These are phyloP conservation scores for Pinna nobilis DNA, from an alignment of 1,140 invertebrate species.

Conservation along the genomic window DNA sequence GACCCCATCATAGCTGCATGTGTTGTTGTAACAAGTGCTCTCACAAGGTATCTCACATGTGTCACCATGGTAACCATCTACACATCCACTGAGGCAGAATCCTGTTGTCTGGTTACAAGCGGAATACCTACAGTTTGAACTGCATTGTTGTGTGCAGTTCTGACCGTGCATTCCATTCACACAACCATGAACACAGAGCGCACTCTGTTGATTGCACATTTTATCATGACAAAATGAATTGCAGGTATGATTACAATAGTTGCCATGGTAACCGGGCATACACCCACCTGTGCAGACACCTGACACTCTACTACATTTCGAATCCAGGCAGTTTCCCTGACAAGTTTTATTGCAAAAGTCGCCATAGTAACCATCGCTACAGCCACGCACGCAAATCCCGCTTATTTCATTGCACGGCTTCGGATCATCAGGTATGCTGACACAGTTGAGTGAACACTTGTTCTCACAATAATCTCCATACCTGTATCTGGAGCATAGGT, in stretches of 20 bases:
- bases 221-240: not conserved
- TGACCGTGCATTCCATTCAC: conserved; percentile 1
- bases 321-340: not conserved
- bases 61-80: conserved; percentile 25
- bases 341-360: conserved; percentile 25
- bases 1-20: not conserved
- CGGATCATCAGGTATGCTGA: not conserved
- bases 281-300: conserved; percentile 25
- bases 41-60: not conserved
- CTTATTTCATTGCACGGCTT: conserved; percentile 14
- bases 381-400: conserved; percentile 7
- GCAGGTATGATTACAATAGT: not conserved
- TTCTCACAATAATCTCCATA: conserved; percentile 26
- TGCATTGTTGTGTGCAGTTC: conserved; percentile 6
- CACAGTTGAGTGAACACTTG: not conserved
- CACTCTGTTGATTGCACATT: conserved; percentile 16
- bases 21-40: not conserved
- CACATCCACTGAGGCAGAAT: conserved; percentile 12
- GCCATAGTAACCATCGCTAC: conserved; percentile 25
- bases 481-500: conserved; percentile 4
- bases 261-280: not conserved
- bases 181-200: conserved; percentile 22
- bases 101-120: conserved; percentile 19
- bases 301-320: conserved; percentile 8
- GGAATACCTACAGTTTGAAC: conserved; percentile 3